Conservation (phyloP, 2,888 invertebrate genomes). For the Conistra vaccinii region DNA sequence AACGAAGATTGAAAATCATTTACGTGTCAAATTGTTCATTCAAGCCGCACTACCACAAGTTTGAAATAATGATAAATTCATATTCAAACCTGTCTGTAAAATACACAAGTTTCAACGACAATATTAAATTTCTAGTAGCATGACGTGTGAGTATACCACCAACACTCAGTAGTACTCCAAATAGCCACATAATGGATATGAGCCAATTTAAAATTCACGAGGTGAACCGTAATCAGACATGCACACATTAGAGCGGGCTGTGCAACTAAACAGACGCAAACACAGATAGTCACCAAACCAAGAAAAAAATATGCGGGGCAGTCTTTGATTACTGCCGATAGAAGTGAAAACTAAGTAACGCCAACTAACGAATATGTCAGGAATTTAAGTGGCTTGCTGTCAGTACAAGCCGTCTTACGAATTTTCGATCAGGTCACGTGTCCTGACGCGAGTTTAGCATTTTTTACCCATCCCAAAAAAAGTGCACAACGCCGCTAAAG, state of each 20-base stretch:
- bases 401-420: too few relatives aligned
- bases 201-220: conserved; percentile 39
- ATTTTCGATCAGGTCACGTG: too few relatives aligned
- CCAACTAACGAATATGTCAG: too few relatives aligned
- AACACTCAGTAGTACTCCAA: conserved; percentile 15
- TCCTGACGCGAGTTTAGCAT: too few relatives aligned
- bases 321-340: too few relatives aligned
- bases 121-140: neutral
- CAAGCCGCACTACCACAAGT: neutral
- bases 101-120: neutral
- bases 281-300: neutral
- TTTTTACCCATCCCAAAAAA: too few relatives aligned
- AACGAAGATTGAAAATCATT: neutral
- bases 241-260: conserved; percentile 6
- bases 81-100: neutral
- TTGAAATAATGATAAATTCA: neutral
- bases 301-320: too few relatives aligned
- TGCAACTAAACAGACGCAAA: conserved; percentile 6
- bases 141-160: conserved; percentile 13
- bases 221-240: conserved; percentile 18
- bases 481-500: too few relatives aligned
- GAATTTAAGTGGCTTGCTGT: too few relatives aligned
- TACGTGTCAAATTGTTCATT: neutral
- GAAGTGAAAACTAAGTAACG: too few relatives aligned
- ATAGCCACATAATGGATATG: conserved; percentile 23